A percentile compares a stretch with the other conserved stretches of the same genome.
phyloP scores from a whole-genome alignment of 2,797 vertebrate species.

The Falco naumanni region DNA sequence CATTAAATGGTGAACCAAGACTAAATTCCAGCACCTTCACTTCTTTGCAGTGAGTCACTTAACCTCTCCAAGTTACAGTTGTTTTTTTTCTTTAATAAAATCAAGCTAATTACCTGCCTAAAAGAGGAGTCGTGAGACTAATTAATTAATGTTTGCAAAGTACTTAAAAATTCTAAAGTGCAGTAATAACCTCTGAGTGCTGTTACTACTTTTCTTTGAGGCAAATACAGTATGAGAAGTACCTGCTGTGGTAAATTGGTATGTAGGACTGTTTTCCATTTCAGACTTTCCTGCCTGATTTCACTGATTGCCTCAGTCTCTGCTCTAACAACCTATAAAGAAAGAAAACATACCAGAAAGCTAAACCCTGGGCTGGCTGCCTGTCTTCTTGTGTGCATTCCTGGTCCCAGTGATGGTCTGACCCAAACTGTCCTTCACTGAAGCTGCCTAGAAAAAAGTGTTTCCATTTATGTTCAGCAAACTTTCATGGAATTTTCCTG shows the following conservation, averaged over 20 bases:
- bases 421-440: neutral
- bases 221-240: neutral
- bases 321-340: neutral
- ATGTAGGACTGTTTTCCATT: neutral
- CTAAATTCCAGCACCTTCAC: neutral
- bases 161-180: neutral
- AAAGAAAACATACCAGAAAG: neutral
- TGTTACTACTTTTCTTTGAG: neutral
- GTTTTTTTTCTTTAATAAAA: neutral
- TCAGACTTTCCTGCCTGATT: neutral
- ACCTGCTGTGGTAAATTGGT: neutral
- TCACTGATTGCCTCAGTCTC: neutral
- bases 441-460: neutral
- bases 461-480: neutral
- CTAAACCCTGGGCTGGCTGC: neutral
- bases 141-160: slow-evolving; percentile 39
- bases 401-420: neutral
- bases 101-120: slow-evolving; percentile 17
- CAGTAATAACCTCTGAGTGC: neutral
- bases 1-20: neutral
- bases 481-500: neutral
- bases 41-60: neutral
- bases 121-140: neutral
- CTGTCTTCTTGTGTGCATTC: neutral
- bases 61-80: neutral